Conservation (phyloP, 2,113 vertebrate species). For the Burhinus bistriatus region DNA sequence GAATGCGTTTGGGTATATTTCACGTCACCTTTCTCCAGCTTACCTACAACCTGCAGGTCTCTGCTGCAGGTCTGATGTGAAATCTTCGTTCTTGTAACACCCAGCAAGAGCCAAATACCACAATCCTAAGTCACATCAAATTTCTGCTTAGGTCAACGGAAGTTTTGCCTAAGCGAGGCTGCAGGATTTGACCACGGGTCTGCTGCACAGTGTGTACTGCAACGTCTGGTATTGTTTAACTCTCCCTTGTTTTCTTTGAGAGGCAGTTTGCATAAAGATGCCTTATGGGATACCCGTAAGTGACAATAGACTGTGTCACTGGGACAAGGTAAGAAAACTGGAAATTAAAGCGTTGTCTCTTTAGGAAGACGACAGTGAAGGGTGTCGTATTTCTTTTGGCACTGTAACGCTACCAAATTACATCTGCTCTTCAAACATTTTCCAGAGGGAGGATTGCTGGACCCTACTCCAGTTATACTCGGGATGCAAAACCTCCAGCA, state of each 20-base stretch:
- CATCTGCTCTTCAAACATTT: slow-evolving; percentile 1
- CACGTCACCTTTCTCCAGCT: background rate
- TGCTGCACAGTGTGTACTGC: background rate
- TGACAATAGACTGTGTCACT: background rate
- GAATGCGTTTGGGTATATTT: background rate
- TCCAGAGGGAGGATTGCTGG: background rate
- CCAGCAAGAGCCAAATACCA: background rate
- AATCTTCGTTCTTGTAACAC: background rate
- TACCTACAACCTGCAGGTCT: background rate
- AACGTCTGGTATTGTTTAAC: background rate
- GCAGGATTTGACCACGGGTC: background rate
- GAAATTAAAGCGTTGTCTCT: background rate
- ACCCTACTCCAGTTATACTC: background rate
- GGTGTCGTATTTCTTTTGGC: background rate
- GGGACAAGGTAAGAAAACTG: background rate
- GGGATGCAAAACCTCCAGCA: background rate
- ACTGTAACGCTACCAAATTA: background rate
- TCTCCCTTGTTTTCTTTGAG: background rate
- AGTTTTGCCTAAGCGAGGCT: background rate
- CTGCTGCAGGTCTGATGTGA: background rate
- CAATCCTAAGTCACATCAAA: background rate
- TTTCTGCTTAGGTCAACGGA: background rate
- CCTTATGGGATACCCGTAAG: background rate
- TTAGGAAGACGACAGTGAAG: background rate
- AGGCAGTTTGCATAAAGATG: background rate